Base-by-base conservation (phyloP, 2,113 vertebrate genomes). In the Notarius lentiginosus region DNA sequence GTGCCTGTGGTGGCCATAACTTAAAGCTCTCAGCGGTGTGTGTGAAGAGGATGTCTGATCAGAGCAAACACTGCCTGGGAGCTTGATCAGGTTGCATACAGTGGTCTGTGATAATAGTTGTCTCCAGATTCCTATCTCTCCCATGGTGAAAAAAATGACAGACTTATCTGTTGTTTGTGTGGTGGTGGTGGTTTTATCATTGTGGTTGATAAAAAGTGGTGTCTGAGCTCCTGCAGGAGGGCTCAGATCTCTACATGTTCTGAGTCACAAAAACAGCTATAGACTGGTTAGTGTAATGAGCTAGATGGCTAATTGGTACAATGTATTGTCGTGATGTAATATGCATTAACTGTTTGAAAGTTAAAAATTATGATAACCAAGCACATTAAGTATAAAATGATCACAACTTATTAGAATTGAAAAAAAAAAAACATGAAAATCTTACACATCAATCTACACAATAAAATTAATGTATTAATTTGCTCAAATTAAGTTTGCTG, bases 61-160 rank as follows among this genome's bases (percentile, higher is more conserved):
- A 70, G 34, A 41, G 58, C 41, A 70, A 87, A 87, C 51, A 87
- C 58, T 12, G 24, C 77, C 88, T 85, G 86, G 11, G 51, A 79
- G 79, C 77, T 53, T 34, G 56, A 83, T 73, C 60, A 63, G 76
- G 76, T 77, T 87, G 47, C 61, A 41, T 84, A 79, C 88, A 80
- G 27, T 86, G 41, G 73, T 22, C 7, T 58, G 58, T 82, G 88
- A 89, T 89, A 89, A 87, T 65, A 84, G 72, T 24, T 79, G 85
- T 60, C 63, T 86, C 70, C 27, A 84, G 88, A 87, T 87, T 76
- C 7, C 22, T 76, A 89, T 89, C 82, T 22, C 68, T 82, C 58
- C 56, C 6, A 20, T 77, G 73, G 84, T 49, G 60, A 60, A 1
- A 41, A 34, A 60, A 34, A 75, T 47, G 27, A 58, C 12, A n/a